A percentile compares a stretch with the other conserved stretches of the same genome.
These are phyloP conservation scores for Plagodis dolabraria DNA, from an alignment of 2,888 invertebrate genomes.

Conservation along the genomic window DNA sequence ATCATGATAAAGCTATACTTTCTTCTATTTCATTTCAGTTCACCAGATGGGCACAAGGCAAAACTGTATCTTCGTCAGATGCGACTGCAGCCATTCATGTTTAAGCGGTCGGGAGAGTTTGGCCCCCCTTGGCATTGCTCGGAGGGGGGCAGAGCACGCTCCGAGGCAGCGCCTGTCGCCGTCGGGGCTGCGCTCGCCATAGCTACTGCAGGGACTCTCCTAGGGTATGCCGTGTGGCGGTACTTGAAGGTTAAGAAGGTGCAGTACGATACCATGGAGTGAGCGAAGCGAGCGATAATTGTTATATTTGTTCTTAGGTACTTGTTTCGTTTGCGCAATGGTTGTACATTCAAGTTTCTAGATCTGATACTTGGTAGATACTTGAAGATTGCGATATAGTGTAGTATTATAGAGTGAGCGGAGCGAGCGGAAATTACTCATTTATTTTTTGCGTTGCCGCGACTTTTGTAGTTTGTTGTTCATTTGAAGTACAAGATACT, in stretches of 20 bases:
- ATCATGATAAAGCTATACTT: neutral
- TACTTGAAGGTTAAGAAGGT: conserved; percentile 96
- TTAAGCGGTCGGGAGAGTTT: conserved; percentile 89
- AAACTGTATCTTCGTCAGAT: conserved; percentile 88
- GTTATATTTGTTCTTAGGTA: too few species aligned
- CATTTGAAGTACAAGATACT: too few species aligned
- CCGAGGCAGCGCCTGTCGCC: conserved; percentile 92
- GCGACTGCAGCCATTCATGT: conserved; percentile 95
- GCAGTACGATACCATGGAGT: conserved; percentile 96
- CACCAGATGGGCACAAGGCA: conserved; percentile 81
- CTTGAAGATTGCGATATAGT: too few species aligned
- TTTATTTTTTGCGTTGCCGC: too few species aligned
- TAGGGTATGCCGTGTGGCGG: conserved; percentile 93
- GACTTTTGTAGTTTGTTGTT: too few species aligned
- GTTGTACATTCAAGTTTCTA: too few species aligned
- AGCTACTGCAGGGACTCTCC: conserved; percentile 91
- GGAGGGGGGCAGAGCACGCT: conserved; percentile 78
- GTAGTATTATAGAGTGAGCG: too few species aligned
- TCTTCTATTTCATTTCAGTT: conserved; percentile 44
- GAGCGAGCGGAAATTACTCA: too few species aligned
- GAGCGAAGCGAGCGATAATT: conserved; percentile 30
- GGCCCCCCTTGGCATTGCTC: conserved; percentile 89
- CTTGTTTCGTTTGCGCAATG: too few species aligned
- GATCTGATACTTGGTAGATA: too few species aligned
- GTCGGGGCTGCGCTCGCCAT: conserved; percentile 92